phyloP scores from a whole-genome alignment of 2,113 vertebrate genomes.

The Cavia aperea region DNA sequence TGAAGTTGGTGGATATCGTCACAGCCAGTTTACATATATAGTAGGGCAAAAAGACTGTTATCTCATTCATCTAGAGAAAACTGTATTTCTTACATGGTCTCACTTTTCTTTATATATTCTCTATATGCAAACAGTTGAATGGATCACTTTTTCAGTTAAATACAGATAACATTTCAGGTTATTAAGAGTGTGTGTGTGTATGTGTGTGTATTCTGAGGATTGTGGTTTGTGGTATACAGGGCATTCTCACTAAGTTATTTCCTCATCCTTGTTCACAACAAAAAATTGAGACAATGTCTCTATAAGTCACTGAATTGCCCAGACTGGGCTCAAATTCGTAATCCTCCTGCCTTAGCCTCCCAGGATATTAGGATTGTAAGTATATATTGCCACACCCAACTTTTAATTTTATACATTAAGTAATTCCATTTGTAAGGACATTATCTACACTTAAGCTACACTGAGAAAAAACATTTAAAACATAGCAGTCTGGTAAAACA shows the following conservation, averaged over 20 bases:
- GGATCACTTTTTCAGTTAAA: conserved; percentile 20
- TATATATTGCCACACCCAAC: neutral
- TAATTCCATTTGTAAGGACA: neutral
- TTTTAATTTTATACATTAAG: neutral
- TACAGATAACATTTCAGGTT: neutral
- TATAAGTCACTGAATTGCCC: neutral
- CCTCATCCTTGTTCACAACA: neutral
- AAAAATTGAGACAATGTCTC: neutral
- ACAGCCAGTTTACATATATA: neutral
- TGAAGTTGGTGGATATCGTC: neutral
- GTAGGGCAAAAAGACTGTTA: neutral
- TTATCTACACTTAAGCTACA: neutral
- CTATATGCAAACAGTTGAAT: neutral
- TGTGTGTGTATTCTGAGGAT: neutral
- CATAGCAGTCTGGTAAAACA: neutral
- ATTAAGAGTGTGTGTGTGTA: neutral
- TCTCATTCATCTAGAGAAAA: neutral
- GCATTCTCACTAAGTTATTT: neutral
- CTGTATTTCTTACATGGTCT: neutral
- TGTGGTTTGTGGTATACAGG: no score
- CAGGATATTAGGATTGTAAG: neutral
- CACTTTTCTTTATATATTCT: neutral
- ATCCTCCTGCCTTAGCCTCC: neutral
- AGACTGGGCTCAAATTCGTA: neutral
- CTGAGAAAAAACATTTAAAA: conserved; percentile 29